Conservation (phyloP, 2,888 invertebrate genomes). For the Calliopum simillimum region DNA sequence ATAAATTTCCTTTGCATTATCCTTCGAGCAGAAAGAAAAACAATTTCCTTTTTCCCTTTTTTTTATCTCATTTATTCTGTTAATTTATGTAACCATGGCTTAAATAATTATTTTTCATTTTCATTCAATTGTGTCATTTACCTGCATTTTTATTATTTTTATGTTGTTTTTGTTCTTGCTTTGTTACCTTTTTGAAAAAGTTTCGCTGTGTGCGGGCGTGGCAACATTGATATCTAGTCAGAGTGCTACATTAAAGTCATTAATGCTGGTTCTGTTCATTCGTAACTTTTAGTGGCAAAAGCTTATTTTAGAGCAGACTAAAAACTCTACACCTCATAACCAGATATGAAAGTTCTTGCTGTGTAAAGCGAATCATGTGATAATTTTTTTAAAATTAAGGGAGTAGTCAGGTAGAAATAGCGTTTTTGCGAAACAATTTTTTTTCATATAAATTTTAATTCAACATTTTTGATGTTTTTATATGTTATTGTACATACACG, state of each 20-base stretch:
- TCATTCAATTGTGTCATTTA: constrained; percentile 29
- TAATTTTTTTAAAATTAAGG: no score
- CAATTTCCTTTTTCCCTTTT: constrained; percentile 39
- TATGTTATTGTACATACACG: no score
- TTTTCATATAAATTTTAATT: no score
- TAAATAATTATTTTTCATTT: constrained; percentile 36
- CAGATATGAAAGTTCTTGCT: no score
- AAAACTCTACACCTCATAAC: no score
- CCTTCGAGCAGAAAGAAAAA: constrained; percentile 46
- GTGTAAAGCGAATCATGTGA: no score
- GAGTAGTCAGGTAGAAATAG: no score
- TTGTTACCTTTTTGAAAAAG: neutral
- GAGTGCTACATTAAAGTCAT: constrained; percentile 9
- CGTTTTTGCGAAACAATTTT: no score
- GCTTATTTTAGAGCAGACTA: no score
- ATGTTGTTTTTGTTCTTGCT: neutral
- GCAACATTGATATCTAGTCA: neutral
- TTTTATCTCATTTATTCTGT: neutral
- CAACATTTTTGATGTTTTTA: no score
- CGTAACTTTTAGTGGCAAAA: no score
- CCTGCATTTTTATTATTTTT: neutral
- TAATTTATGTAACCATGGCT: constrained; percentile 3
- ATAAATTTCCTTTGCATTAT: constrained; percentile 46
- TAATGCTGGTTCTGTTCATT: constrained; percentile 4
- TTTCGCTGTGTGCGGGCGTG: constrained; percentile 11